These are phyloP conservation scores for Brachymystax lenok DNA, from an alignment of 2,797 vertebrate genomes.

Conservation along the genomic window DNA sequence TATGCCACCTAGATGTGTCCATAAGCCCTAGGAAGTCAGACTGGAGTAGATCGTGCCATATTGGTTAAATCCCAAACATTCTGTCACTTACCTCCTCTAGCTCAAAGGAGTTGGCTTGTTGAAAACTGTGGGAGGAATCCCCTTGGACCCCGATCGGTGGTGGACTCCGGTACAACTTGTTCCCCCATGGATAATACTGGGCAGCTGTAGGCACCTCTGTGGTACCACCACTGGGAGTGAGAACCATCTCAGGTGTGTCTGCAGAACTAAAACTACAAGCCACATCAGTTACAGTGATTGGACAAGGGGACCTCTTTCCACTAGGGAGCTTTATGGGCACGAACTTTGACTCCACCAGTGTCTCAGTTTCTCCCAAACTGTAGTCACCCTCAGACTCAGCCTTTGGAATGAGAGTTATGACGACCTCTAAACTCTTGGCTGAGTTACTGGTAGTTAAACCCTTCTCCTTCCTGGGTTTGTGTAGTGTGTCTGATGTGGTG, in stretches of 20 bases:
- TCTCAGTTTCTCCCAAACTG: neutral
- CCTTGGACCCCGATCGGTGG: constrained; percentile 9
- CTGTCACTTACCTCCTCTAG: constrained; percentile 76
- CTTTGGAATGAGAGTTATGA: neutral
- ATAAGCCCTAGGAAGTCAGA: neutral
- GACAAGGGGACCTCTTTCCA: constrained; percentile 36
- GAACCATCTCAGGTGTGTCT: constrained; percentile 30
- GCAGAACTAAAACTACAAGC: constrained; percentile 14
- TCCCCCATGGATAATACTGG: constrained; percentile 18
- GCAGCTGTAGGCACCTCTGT: constrained; percentile 1
- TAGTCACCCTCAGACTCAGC: constrained; percentile 2
- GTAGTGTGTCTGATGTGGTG: constrained; percentile 2
- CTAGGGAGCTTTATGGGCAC: neutral
- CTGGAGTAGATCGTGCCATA: neutral
- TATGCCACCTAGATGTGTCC: neutral
- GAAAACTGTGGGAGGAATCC: constrained; percentile 35
- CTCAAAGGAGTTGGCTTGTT: constrained; percentile 75
- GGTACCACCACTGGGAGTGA: constrained; percentile 7
- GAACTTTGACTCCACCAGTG: neutral
- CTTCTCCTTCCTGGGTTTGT: neutral
- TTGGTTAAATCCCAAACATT: neutral
- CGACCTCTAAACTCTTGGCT: neutral
- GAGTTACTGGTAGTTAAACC: neutral
- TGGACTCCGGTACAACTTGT: constrained; percentile 56
- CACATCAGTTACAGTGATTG: constrained; percentile 65